Conservation (phyloP, 2,888 invertebrate species). For the Quadroppia sp. region DNA sequence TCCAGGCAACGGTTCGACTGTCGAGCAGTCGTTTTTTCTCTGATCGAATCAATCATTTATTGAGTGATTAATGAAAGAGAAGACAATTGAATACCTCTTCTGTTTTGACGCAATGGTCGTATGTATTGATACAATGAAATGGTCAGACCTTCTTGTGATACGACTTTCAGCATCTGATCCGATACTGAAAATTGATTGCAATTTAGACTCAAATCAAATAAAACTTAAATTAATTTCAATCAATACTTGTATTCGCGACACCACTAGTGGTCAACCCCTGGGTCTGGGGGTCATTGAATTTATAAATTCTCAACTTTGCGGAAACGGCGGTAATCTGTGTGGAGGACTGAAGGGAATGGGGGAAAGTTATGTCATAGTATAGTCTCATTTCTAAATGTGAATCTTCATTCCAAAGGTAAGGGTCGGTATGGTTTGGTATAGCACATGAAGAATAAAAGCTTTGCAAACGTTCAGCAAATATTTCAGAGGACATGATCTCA, state of each 20-base stretch:
- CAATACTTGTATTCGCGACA: not conserved
- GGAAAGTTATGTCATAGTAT: constrained; percentile 44
- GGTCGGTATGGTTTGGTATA: constrained; percentile 45
- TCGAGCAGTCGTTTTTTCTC: constrained; percentile 46
- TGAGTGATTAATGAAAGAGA: not conserved
- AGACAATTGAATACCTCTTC: constrained; percentile 43
- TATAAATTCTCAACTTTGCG: constrained; percentile 45
- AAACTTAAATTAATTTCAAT: not conserved
- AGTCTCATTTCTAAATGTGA: constrained; percentile 41
- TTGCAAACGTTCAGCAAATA: constrained; percentile 42
- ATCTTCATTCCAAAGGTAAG: constrained; percentile 40
- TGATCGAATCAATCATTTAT: constrained; percentile 27
- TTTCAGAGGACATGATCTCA: constrained; percentile 32
- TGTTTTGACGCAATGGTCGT: constrained; percentile 46
- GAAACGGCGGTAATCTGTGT: constrained; percentile 44
- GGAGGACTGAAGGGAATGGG: constrained; percentile 12
- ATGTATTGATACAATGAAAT: constrained; percentile 46
- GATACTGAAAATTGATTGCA: constrained; percentile 6
- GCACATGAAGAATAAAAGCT: constrained; percentile 46
- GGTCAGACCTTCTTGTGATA: constrained; percentile 43
- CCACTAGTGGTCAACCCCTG: not conserved
- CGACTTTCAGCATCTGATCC: not conserved
- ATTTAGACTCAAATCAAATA: too few species aligned
- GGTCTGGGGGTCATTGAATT: constrained; percentile 37
- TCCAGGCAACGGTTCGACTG: constrained; percentile 44